phyloP scores from a whole-genome alignment of 2,888 invertebrate genomes.

The Diogma glabrata region DNA sequence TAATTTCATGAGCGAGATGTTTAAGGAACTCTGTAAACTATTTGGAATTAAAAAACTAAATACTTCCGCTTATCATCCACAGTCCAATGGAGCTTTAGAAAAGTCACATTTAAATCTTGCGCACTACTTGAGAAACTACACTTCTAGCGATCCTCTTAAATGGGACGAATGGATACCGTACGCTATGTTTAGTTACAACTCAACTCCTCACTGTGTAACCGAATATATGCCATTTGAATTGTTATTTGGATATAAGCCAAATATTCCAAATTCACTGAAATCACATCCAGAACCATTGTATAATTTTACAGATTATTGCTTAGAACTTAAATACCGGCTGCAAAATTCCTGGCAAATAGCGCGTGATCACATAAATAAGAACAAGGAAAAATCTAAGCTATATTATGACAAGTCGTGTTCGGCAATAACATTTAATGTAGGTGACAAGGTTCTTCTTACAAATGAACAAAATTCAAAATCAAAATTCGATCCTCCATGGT shows the following conservation, averaged over 20 bases:
- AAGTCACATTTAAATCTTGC: not conserved
- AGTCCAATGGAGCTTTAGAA: not conserved
- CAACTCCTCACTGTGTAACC: not conserved
- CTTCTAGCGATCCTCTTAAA: not conserved
- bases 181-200: not conserved
- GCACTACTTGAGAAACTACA: not conserved
- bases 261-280: not conserved
- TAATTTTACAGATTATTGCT: no score
- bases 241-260: not conserved
- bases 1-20: not conserved
- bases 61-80: not conserved
- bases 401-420: constrained; percentile 1
- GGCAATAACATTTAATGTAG: not conserved
- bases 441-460: not conserved
- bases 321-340: not conserved
- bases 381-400: not conserved
- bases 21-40: no score
- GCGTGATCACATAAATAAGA: not conserved
- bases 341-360: not conserved
- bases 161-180: not conserved
- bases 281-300: not conserved
- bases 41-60: no score
- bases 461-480: no score
- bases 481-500: no score
- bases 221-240: not conserved